Base-by-base conservation (phyloP, 2,888 invertebrate genomes). In the Icerya purchasi region DNA sequence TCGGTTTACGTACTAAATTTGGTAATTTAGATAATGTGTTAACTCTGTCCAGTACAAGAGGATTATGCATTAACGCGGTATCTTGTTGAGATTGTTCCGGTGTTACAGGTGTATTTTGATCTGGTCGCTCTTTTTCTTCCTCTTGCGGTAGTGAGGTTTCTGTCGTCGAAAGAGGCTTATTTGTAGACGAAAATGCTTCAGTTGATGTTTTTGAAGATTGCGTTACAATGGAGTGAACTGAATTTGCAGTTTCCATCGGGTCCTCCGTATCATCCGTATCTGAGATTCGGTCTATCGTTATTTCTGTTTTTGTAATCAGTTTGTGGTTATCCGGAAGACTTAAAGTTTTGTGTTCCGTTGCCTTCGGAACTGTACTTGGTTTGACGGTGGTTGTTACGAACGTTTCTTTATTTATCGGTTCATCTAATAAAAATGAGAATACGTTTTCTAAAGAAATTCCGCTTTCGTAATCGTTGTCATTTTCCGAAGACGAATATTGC, bases 361-460 rank as follows among this genome's bases (percentile, higher is more conserved):
- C 20, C 22, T 24, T 25, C 1, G 49, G 22, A 22, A 22, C 2
- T 14, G 21, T 56, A 8, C 19, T 19, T 36, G 5, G 3, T 36
- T 36, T 36, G n/a, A n/a, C n/a, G n/a, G n/a, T n/a, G 14, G 36
- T 36, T 2, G 53, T 59, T 18, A 23, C 23, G 19, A 36, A 53
- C 8, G 55, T 57, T 19, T 54, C 50, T 57, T 53, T 60, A 24
- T 73, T 73, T 1, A 72, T 67, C 20, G 73, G 73, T 60, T 68
- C 72, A 25, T 75, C 76, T 24, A 82, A 74, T 22, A 82, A 68
- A n/a, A 81, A 70, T 66, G 82, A 77, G 19, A 81, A 69, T 3
- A 82, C 77, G 66, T 75, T 79, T 58, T 79, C 79, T 22, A 82
- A 74, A 0, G 79, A 79, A 66, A 79, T 77, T 36, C 68, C 65